A percentile compares a stretch with the other conserved stretches of the same genome.
These are phyloP conservation scores for Zapus hudsonius DNA, from an alignment of 2,113 vertebrate species.

Conservation along the genomic window DNA sequence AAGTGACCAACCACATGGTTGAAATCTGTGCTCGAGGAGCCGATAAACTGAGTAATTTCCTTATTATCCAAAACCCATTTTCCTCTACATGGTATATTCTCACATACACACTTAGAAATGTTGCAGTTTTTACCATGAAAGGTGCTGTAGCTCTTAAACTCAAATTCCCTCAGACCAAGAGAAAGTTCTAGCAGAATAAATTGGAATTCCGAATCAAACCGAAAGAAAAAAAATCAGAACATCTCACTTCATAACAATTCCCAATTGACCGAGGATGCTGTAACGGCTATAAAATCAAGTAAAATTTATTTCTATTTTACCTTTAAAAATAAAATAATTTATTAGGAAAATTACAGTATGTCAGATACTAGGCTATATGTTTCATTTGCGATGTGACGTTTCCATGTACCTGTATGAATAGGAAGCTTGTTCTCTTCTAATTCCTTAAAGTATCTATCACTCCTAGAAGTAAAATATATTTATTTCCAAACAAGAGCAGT, in stretches of 20 bases:
- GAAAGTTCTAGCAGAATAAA: background rate
- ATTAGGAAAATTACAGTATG: background rate
- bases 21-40: constrained; percentile 70
- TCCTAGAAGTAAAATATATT: background rate
- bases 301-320: background rate
- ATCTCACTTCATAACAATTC: background rate
- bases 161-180: constrained; percentile 47
- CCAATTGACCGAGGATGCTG: background rate
- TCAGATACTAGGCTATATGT: background rate
- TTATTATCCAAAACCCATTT: constrained; percentile 49
- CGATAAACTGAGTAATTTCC: constrained; percentile 61
- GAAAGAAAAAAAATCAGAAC: constrained; percentile 5
- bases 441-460: background rate
- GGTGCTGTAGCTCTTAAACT: constrained; percentile 5
- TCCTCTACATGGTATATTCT: constrained; percentile 32
- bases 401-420: background rate
- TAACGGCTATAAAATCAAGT: constrained; percentile 6
- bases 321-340: constrained; percentile 11
- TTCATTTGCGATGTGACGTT: constrained; percentile 3
- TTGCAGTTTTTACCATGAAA: background rate
- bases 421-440: background rate
- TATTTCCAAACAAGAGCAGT: constrained; percentile 31
- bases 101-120: constrained; percentile 22
- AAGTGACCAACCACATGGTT: constrained; percentile 67
- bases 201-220: background rate